Evolutionary conservation across 2,888 invertebrate genomes (phyloP), one percentile per base, ranked within the genome.

Genomic region (Dioctria linearis): DNA sequence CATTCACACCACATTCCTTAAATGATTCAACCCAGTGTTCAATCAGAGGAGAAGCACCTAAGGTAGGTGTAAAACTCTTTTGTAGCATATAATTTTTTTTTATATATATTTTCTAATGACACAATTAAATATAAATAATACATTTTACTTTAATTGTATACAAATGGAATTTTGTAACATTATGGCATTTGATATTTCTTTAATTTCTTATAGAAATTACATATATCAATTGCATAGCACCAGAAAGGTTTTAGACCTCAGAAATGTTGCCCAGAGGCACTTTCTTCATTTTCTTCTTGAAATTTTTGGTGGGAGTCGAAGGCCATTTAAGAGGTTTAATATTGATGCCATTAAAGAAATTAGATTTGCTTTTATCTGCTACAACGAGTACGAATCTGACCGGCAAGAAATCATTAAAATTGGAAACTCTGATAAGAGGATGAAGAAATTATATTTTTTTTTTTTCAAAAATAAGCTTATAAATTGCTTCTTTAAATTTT

Each of bases 201-300:
- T 25, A 25, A 25, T 25, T 25, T 63, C 61, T 25, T 63, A 11
- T 0, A 0, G 61, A 4, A 65, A n/a, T 65, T 5, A 25, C 25
- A 25, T 25, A 25, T 25, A 25, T 25, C 25, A 25, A 25, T 25
- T 25, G 25, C 25, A 25, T 25, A 25, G 25, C 25, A 5, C 46
- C 46, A 46, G 2, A 67, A 67, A 67, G 51, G 69, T 69, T 69
- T 51, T 9, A 11, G 37, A 46, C 49, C 69, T 49, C 69, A 69
- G 69, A 37, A 37, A 39, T 69, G n/a, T 69, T 69, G 4, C 49
- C 25, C 54, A 54, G 54, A 37, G 51, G n/a, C 4, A 69, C 69
- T 69, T 69, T 69, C 69, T 69, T 69, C 51, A 39, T 69, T 69
- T 69, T 69, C 69, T 69, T 51, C 5, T 5, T 25, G 51, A 69